Percentiles rank a stretch among this genome's conserved stretches.
Conservation (phyloP, 2,797 vertebrate genomes). For the Phyllotis vaccarum region DNA sequence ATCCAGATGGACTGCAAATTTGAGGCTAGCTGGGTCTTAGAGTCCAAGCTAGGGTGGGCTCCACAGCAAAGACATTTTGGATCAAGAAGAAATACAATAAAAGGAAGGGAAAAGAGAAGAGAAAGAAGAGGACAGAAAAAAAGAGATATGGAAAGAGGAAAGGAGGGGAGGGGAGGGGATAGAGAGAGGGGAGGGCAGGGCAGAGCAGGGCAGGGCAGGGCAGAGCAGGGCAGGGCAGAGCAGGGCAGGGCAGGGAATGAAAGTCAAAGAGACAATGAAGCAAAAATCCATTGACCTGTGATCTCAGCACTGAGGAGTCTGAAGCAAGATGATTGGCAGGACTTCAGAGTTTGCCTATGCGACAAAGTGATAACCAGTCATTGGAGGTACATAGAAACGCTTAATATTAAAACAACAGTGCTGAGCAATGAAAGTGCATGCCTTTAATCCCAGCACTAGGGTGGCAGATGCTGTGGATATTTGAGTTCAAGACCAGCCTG, state of each 20-base stretch:
- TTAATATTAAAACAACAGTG: background rate
- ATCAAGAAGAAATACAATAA: background rate
- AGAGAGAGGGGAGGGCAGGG: no score
- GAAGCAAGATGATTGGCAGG: background rate
- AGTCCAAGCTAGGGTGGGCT: background rate
- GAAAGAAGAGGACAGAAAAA: no score
- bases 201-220: background rate
- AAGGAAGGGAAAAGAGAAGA: background rate
- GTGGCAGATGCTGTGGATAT: background rate
- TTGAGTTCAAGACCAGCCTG: background rate
- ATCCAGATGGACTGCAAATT: background rate
- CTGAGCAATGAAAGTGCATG: rapidly evolving
- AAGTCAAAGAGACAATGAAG: background rate
- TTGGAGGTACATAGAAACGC: background rate
- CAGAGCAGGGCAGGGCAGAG: rapidly evolving
- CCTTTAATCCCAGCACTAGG: background rate
- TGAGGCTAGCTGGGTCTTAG: background rate
- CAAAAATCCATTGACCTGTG: background rate
- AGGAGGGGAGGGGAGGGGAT: no score
- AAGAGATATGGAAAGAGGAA: no score
- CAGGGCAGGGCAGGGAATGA: background rate
- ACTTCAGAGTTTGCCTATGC: background rate
- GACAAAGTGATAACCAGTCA: background rate
- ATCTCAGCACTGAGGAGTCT: background rate
- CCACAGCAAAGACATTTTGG: no score